These are phyloP conservation scores for Chelonoidis abingdonii DNA, from an alignment of 2,113 vertebrate genomes.

Conservation along the genomic window DNA sequence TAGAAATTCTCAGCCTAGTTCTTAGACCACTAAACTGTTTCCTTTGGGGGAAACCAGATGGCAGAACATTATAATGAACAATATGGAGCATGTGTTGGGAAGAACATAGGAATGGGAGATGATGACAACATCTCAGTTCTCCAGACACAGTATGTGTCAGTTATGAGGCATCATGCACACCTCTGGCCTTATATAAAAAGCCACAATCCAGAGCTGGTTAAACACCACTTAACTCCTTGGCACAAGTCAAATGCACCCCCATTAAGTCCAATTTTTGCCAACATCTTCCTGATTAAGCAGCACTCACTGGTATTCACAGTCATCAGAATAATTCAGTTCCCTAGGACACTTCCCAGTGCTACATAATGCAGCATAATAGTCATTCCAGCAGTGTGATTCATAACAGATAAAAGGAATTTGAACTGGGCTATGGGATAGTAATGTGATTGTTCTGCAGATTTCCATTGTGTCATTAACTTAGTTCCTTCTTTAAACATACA, in stretches of 20 bases:
- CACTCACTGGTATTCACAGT: neutral
- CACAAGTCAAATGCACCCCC: neutral
- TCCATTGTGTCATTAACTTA: neutral
- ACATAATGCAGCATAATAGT: rapidly evolving
- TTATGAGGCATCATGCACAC: neutral
- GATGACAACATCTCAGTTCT: neutral
- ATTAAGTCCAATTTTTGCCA: neutral
- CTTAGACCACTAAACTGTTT: neutral
- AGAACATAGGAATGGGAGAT: neutral
- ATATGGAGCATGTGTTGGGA: neutral
- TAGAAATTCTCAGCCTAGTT: neutral
- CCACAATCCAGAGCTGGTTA: neutral
- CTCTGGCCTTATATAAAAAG: neutral
- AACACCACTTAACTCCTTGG: neutral
- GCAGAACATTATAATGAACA: neutral
- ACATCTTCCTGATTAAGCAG: neutral
- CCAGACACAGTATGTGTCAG: neutral
- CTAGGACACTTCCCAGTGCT: neutral
- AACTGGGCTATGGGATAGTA: neutral
- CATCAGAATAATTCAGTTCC: neutral
- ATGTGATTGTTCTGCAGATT: neutral
- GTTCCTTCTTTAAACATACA: neutral
- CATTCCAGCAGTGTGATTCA: neutral
- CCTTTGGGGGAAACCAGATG: neutral
- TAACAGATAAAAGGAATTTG: neutral